Conservation (phyloP, 2,888 invertebrate species). For the Meghimatium bilineatum region DNA sequence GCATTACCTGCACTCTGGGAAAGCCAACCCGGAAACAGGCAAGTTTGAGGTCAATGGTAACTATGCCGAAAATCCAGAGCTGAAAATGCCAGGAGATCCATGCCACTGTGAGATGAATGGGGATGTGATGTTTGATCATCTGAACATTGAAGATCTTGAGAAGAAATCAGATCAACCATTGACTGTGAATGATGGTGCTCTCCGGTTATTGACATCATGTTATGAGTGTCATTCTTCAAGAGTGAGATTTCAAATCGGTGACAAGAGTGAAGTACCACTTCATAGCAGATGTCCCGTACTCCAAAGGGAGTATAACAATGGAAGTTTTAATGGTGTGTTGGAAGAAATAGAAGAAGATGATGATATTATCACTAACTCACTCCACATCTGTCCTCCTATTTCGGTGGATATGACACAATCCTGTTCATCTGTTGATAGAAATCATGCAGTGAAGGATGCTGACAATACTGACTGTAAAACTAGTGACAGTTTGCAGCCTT, state of each 20-base stretch:
- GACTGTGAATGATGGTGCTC: slow-evolving; percentile 42
- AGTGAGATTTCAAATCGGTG: slow-evolving; percentile 16
- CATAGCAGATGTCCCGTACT: neutral
- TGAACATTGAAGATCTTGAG: slow-evolving; percentile 16
- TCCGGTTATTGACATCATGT: slow-evolving; percentile 32
- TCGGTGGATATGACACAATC: slow-evolving; percentile 60
- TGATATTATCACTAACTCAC: neutral
- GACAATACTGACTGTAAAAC: neutral
- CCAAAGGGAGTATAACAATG: neutral
- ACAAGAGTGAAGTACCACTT: neutral
- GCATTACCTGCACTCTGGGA: slow-evolving; percentile 34
- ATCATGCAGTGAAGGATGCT: slow-evolving; percentile 4
- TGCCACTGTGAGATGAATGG: slow-evolving; percentile 17
- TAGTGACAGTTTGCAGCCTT: neutral
- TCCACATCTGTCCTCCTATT: slow-evolving; percentile 34
- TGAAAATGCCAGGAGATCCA: slow-evolving; percentile 32
- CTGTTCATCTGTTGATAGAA: slow-evolving; percentile 61
- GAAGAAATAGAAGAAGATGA: slow-evolving; percentile 43
- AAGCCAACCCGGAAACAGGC: slow-evolving; percentile 33
- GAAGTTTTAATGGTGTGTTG: slow-evolving; percentile 36
- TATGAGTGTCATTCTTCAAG: slow-evolving; percentile 14
- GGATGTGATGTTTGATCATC: neutral
- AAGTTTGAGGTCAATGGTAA: slow-evolving; percentile 55
- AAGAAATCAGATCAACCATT: slow-evolving; percentile 30
- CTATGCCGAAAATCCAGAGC: slow-evolving; percentile 42